Evolutionary conservation across 2,113 vertebrate species (phyloP).

Genomic region (Hemichromis elongatus): DNA sequence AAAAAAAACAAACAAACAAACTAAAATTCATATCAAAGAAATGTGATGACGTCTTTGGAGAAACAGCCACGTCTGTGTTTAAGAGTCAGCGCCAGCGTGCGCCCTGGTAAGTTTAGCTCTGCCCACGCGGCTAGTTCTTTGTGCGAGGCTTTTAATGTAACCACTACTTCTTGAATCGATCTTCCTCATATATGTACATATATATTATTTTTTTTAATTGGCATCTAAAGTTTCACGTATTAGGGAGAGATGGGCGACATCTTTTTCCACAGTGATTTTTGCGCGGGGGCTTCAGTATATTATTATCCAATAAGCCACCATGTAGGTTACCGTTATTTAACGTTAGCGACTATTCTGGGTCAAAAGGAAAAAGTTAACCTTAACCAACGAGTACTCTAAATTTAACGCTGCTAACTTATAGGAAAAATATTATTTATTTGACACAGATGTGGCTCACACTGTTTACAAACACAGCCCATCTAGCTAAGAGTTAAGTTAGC

Average conservation of each 20-base stretch:
- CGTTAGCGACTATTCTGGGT: neutral
- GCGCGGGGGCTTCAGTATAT: neutral
- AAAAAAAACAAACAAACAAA: too few relatives aligned
- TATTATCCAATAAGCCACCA: neutral
- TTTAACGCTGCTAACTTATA: neutral
- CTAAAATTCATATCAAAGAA: constrained; percentile 4
- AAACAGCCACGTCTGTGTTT: neutral
- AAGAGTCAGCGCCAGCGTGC: neutral
- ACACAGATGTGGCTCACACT: neutral
- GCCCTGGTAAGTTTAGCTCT: neutral
- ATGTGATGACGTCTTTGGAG: neutral
- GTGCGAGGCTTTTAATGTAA: neutral
- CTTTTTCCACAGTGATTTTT: neutral
- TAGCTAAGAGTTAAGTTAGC: neutral
- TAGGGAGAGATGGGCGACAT: neutral
- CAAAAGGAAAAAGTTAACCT: neutral
- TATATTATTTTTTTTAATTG: neutral
- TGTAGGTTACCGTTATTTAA: neutral
- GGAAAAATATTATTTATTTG: neutral
- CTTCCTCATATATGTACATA: too few relatives aligned
- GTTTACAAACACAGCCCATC: constrained; percentile 43
- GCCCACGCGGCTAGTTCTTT: neutral
- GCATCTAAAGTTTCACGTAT: neutral
- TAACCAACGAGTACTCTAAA: too few relatives aligned
- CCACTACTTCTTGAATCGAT: neutral